A percentile compares a stretch with the other conserved stretches of the same genome.
phyloP scores from a whole-genome alignment of 2,888 invertebrate species.

The Griposia aprilina region DNA sequence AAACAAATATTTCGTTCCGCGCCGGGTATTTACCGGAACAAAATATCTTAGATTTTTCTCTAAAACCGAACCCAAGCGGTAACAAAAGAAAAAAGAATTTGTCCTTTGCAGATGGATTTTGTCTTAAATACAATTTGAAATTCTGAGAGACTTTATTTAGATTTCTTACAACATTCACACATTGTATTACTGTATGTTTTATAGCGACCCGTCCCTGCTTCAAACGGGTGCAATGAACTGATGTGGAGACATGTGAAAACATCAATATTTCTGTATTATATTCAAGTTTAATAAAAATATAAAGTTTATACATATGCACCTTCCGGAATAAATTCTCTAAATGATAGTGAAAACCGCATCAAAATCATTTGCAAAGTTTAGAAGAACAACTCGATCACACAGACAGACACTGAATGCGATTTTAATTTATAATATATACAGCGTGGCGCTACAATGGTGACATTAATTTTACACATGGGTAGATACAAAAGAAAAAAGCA shows the following conservation, averaged over 20 bases:
- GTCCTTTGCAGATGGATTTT: background rate
- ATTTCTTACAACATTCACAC: no score
- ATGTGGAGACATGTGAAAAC: background rate
- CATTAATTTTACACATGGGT: no score
- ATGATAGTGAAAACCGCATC: background rate
- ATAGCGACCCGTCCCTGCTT: background rate
- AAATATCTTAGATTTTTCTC: background rate
- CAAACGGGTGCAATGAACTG: background rate
- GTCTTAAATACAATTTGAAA: background rate
- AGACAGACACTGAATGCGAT: background rate
- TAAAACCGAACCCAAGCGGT: background rate
- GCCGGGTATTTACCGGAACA: background rate
- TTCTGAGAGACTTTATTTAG: background rate
- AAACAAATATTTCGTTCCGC: conserved; percentile 1
- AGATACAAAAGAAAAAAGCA: no score
- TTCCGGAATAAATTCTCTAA: no score
- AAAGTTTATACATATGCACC: no score
- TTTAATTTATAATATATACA: no score
- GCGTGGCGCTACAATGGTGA: no score
- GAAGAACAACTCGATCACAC: background rate
- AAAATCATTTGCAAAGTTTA: background rate
- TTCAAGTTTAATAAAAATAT: no score
- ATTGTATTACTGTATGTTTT: background rate
- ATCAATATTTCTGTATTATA: no score
- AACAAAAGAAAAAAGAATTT: background rate